Percentiles rank a stretch among this genome's conserved stretches.
These are phyloP conservation scores for Diprion similis DNA, from an alignment of 1,140 invertebrate genomes.

Conservation along the genomic window DNA sequence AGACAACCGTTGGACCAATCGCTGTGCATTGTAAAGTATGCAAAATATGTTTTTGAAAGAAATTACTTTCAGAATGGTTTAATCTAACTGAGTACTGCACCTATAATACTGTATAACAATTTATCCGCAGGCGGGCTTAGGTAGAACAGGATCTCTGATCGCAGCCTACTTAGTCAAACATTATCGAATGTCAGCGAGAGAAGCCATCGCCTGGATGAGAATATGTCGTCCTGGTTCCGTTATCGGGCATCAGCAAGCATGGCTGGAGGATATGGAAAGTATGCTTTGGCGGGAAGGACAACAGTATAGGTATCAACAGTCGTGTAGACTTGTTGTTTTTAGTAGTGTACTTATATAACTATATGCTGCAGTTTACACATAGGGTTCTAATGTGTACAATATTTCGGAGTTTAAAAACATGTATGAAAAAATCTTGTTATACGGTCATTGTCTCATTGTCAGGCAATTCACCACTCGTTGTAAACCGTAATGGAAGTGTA, in stretches of 20 bases:
- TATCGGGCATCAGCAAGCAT: conserved; percentile 83
- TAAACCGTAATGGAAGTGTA: conserved; percentile 8
- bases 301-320: conserved; percentile 51
- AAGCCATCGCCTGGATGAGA: conserved; percentile 85
- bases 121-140: conserved; percentile 73
- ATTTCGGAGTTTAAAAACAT: conserved; percentile 15
- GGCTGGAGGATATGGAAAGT: conserved; percentile 70
- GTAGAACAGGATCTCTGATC: conserved; percentile 83
- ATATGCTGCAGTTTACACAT: too few relatives aligned
- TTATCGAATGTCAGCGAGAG: conserved; percentile 78
- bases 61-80: not conserved
- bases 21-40: conserved; percentile 86
- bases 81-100: not conserved
- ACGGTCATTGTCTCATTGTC: conserved; percentile 13
- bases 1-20: conserved; percentile 74
- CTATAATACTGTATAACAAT: conserved; percentile 12
- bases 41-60: not conserved
- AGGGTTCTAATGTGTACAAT: not conserved
- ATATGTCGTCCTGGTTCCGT: conserved; percentile 85
- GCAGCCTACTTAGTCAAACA: conserved; percentile 87
- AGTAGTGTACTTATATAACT: conserved; percentile 8
- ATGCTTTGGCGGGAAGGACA: conserved; percentile 58
- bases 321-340: conserved; percentile 15
- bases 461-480: not conserved
- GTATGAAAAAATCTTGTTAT: conserved; percentile 12